Conservation (phyloP, 1,140 invertebrate genomes). For the Hyphantria cunea region DNA sequence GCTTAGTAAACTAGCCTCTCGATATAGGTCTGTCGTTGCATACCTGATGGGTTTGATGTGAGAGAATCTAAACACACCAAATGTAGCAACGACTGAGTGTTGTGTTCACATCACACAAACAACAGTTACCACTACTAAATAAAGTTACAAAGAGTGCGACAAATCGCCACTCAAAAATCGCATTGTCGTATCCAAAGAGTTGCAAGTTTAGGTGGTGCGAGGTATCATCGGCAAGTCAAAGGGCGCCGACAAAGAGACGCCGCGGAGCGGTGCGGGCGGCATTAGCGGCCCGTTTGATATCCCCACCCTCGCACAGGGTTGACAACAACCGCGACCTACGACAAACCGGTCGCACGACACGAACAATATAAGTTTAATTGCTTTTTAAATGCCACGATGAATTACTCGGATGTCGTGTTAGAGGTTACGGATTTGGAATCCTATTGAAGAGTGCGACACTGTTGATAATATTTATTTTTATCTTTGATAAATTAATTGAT, state of each 20-base stretch:
- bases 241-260: constrained; percentile 75
- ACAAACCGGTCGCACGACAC: constrained; percentile 23
- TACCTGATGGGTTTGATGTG: too few relatives aligned
- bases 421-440: not conserved
- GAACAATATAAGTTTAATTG: constrained; percentile 22
- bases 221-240: constrained; percentile 70
- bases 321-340: constrained; percentile 35
- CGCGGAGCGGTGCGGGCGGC: constrained; percentile 66
- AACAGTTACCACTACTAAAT: too few relatives aligned
- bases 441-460: too few relatives aligned
- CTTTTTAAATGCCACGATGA: constrained; percentile 29
- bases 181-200: constrained; percentile 29
- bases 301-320: constrained; percentile 53
- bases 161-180: constrained; percentile 23
- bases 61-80: too few relatives aligned
- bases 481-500: too few relatives aligned
- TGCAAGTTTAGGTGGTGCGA: constrained; percentile 41
- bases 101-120: too few relatives aligned
- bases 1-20: too few relatives aligned
- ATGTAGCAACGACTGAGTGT: too few relatives aligned
- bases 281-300: constrained; percentile 68
- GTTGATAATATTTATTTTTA: too few relatives aligned
- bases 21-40: too few relatives aligned
- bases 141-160: constrained; percentile 14
- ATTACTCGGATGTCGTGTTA: constrained; percentile 14